These are phyloP conservation scores for Equus przewalskii DNA, from an alignment of 2,113 vertebrate species.

Conservation along the genomic window DNA sequence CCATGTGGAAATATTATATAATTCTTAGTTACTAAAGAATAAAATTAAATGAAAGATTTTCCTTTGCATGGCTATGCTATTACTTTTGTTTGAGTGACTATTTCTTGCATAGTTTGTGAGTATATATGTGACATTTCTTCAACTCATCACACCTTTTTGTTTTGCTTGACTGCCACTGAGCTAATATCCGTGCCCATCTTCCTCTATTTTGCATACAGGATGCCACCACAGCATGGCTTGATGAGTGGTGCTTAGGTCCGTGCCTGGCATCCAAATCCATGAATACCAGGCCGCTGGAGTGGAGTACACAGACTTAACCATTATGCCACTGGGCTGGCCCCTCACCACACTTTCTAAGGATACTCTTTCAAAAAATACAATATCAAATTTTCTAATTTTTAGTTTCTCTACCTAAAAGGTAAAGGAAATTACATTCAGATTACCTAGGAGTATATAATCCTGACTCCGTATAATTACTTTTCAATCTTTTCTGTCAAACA, in stretches of 20 bases:
- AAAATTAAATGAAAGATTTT: neutral
- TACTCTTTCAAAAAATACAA: conserved; percentile 69
- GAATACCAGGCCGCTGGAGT: too few species aligned
- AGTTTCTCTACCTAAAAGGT: conserved; percentile 43
- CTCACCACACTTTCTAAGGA: conserved; percentile 62
- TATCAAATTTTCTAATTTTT: conserved; percentile 76
- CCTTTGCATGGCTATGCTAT: neutral
- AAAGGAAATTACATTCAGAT: conserved; percentile 83
- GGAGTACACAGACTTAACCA: too few species aligned
- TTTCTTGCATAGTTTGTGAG: neutral
- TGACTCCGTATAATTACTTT: conserved; percentile 81
- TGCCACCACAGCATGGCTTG: too few species aligned
- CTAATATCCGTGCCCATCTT: too few species aligned
- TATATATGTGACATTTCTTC: neutral
- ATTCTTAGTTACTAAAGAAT: neutral
- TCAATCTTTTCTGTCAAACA: conserved; percentile 85
- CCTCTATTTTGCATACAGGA: too few species aligned
- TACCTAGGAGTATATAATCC: conserved; percentile 81
- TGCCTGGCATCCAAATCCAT: too few species aligned
- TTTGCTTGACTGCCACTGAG: too few species aligned
- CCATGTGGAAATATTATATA: neutral
- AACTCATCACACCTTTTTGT: conserved; percentile 54
- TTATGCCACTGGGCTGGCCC: too few species aligned
- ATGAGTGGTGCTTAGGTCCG: too few species aligned
- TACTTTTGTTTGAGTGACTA: neutral